Evolutionary conservation across 92 coral and sea anemone species (phyloP).

Genomic region (Epizoanthus fatuus): DNA sequence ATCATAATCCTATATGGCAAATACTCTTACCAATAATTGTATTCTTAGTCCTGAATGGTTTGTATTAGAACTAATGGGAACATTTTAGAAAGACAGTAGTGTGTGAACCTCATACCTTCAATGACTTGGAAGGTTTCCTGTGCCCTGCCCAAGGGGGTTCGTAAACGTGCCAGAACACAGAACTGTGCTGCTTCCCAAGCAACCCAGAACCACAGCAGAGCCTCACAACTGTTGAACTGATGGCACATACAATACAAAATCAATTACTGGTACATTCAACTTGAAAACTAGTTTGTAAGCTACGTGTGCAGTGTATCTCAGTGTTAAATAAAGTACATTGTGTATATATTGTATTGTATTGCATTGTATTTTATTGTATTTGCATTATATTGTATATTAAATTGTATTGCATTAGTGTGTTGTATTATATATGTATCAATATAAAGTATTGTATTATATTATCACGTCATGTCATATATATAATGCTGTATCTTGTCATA

Average conservation of each 20-base stretch:
- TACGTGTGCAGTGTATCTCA: neutral
- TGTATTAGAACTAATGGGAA: neutral
- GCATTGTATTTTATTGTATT: too few relatives aligned
- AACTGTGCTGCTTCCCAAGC: slow-evolving; percentile 99
- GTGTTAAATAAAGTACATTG: neutral
- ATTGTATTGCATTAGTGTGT: too few relatives aligned
- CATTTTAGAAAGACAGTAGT: neutral
- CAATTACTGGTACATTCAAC: neutral
- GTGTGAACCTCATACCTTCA: slow-evolving; percentile 69
- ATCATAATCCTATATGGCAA: too few relatives aligned
- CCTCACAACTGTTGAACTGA: slow-evolving; percentile 91
- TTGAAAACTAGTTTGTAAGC: neutral
- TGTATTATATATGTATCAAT: too few relatives aligned
- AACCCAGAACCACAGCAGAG: slow-evolving; percentile 98
- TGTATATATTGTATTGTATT: too few relatives aligned
- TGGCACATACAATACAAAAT: neutral
- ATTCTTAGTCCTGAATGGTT: too few relatives aligned
- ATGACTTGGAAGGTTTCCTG: slow-evolving; percentile 98
- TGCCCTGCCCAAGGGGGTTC: slow-evolving; percentile 98
- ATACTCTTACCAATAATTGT: too few relatives aligned
- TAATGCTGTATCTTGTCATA: too few relatives aligned
- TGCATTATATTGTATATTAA: too few relatives aligned
- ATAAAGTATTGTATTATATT: too few relatives aligned
- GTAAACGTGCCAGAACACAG: slow-evolving; percentile 91
- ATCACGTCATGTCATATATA: too few relatives aligned